These are phyloP conservation scores for Cyclophora punctaria DNA, from an alignment of 2,888 invertebrate genomes.

Conservation along the genomic window DNA sequence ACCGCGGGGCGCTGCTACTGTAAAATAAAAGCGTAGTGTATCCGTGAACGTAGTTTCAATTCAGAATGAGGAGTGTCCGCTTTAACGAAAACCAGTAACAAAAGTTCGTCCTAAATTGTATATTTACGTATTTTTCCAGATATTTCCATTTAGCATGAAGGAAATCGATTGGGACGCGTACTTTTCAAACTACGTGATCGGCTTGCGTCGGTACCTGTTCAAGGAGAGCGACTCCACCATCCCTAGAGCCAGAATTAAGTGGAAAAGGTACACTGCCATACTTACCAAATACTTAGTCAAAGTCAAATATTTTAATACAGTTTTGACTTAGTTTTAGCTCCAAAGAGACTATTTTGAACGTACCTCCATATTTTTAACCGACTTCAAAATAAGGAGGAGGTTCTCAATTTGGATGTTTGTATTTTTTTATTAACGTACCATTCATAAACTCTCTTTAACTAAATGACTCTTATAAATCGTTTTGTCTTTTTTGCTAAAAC, in stretches of 20 bases:
- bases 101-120: no score
- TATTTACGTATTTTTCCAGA: slow-evolving; percentile 26
- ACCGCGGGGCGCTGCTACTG: no score
- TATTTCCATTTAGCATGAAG: slow-evolving; percentile 84
- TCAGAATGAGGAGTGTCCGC: no score
- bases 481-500: no score
- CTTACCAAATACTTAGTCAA: neutral
- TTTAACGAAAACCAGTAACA: no score
- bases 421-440: neutral
- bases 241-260: slow-evolving; percentile 75
- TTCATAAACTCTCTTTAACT: neutral
- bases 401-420: neutral
- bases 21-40: no score
- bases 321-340: neutral
- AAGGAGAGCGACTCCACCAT: slow-evolving; percentile 84
- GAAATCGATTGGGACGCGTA: slow-evolving; percentile 83
- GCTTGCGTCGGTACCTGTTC: slow-evolving; percentile 83
- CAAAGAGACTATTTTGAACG: neutral
- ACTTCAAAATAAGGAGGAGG: neutral
- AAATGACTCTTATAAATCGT: neutral
- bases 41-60: no score
- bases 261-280: slow-evolving; percentile 65
- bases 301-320: neutral
- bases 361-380: neutral
- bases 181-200: slow-evolving; percentile 80